Evolutionary conservation across 2,888 invertebrate species (phyloP), one percentile per base, ranked within the genome.

Genomic region (Incurvaria masculella): DNA sequence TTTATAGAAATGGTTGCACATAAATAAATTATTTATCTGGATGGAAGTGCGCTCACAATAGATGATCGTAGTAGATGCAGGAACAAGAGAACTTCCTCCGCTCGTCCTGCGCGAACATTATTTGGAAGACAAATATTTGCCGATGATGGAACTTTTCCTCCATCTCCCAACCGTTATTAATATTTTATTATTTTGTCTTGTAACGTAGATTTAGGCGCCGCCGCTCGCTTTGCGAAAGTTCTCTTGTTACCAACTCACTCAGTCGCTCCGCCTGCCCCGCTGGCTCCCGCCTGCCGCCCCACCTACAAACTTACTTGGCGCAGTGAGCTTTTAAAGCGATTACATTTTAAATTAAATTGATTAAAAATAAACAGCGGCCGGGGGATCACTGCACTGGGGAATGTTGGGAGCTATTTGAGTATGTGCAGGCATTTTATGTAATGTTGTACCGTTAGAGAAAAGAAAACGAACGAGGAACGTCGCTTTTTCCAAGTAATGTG

Each of bases 131-230:
- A 78, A 78, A 78, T 75, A 78, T 78, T 78, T 75, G 69, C 62
- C 52, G 52, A 55, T 58, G 61, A 68, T 68, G 68, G 70, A 76
- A 78, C 74, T 78, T 78, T 75, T 72, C 68, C 66, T 63, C 59
- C 68, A 69, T 74, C 74, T 72, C 69, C 66, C 64, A 63, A 69
- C 73, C 67, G 66, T 74, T 78, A 78, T 78, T 78, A 76, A 78
- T 78, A 76, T 78, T 78, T 75, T 78, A 78, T 78, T 78, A 78
- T 78, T 76, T 75, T 78, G 76, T 78, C 76, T 78, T 75, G 73
- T 72, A 67, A 23, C 23, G 23, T 23, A 23, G 23, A 23, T 23
- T 23, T 23, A 6, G 4, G 64, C 68, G 63, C 62, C 68, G 65
- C 70, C 72, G 65, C 66, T 63, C 61, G 69, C 72, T 70, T 63